Evolutionary conservation across 2,113 vertebrate species (phyloP).

Genomic region (Channa argus): DNA sequence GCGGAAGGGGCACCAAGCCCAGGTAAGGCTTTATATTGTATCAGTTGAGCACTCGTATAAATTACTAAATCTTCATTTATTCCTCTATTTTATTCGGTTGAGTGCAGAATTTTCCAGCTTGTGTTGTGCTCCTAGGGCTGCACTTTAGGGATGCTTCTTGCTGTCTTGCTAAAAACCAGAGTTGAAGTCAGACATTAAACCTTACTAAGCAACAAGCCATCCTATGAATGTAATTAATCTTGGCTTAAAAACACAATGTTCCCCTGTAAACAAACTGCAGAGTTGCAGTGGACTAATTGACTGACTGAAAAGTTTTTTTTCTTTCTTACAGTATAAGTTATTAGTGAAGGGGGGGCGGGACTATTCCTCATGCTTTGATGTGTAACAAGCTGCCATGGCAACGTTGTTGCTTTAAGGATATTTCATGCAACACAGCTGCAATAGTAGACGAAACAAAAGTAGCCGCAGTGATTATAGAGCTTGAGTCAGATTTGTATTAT

Average conservation of each 20-base stretch:
- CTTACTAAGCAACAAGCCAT: not conserved
- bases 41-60: not conserved
- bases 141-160: conserved; percentile 6
- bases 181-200: not conserved
- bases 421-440: not conserved
- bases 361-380: conserved; percentile 3
- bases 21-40: conserved; percentile 83
- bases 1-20: conserved; percentile 95
- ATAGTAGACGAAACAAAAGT: not conserved
- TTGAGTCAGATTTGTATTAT: not conserved
- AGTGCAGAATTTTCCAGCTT: not conserved
- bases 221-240: not conserved
- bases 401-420: conserved; percentile 9
- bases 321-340: not conserved
- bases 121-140: not conserved
- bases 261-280: not conserved
- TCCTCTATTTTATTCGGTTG: not conserved
- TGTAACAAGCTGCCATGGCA: conserved; percentile 26
- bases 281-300: no score
- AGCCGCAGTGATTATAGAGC: not conserved
- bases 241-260: not conserved
- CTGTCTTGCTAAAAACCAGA: no score
- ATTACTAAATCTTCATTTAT: not conserved
- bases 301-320: no score
- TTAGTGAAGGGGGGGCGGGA: not conserved